Percentiles rank a stretch among this genome's conserved stretches.
phyloP scores from a whole-genome alignment of 2,888 invertebrate genomes.

The Zhuqinia jingwanae region DNA sequence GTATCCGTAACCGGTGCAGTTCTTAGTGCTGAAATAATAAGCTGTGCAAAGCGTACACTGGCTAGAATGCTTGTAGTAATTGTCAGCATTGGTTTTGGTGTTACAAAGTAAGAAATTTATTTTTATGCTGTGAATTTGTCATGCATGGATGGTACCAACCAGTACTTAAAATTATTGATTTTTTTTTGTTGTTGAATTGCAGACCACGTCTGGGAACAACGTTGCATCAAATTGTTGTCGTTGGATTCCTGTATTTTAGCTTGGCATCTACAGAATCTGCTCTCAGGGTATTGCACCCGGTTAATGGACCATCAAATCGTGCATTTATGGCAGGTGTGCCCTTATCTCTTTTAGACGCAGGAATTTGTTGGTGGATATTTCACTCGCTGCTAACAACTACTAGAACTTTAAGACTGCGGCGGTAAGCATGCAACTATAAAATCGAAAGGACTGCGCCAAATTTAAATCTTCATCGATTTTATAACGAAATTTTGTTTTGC shows the following conservation, averaged over 20 bases:
- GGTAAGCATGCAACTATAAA: conserved; percentile 81
- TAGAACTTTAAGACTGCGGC: conserved; percentile 90
- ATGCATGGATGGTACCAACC: neutral
- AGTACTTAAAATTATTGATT: neutral
- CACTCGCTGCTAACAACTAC: conserved; percentile 94
- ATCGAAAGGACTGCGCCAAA: too few relatives aligned
- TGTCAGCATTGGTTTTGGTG: conserved; percentile 96
- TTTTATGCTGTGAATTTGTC: neutral
- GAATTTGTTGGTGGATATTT: conserved; percentile 97
- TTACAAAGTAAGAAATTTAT: conserved; percentile 89
- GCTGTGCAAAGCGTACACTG: conserved; percentile 93
- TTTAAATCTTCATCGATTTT: neutral
- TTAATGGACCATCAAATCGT: conserved; percentile 85
- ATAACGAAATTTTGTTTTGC: conserved; percentile 73
- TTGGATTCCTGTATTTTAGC: conserved; percentile 91
- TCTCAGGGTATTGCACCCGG: conserved; percentile 87
- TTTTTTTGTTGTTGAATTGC: conserved; percentile 54
- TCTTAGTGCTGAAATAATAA: conserved; percentile 92
- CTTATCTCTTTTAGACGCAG: conserved; percentile 90
- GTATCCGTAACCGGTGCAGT: conserved; percentile 86
- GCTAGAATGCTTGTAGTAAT: conserved; percentile 97
- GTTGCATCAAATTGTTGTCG: conserved; percentile 92
- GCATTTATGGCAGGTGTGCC: conserved; percentile 91
- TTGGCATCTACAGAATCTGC: conserved; percentile 93
- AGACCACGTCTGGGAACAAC: conserved; percentile 94